Conservation (phyloP, 2,113 vertebrate species). For the Oostethus manadensis region DNA sequence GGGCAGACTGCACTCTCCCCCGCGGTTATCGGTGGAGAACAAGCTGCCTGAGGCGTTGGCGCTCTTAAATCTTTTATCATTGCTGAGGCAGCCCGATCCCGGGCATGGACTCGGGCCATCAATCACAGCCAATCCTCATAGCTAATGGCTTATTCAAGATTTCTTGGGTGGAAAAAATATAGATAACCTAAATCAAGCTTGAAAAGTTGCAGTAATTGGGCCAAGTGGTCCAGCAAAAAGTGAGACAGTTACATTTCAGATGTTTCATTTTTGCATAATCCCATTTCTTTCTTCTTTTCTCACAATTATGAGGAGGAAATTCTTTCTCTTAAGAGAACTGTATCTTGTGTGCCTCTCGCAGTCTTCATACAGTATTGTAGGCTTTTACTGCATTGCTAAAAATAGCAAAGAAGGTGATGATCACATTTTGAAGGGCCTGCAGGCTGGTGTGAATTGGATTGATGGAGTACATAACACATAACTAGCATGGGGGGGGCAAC, state of each 20-base stretch:
- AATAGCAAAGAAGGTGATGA: constrained; percentile 29
- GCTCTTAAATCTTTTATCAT: constrained; percentile 63
- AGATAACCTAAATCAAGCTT: constrained; percentile 47
- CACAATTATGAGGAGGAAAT: too few species aligned
- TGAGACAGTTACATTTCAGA: not conserved
- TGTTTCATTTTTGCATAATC: not conserved
- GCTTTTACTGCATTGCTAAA: constrained; percentile 20
- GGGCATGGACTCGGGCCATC: constrained; percentile 49
- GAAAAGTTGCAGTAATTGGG: constrained; percentile 22
- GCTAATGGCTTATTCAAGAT: constrained; percentile 60
- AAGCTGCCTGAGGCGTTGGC: constrained; percentile 42
- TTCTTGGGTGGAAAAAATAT: constrained; percentile 53
- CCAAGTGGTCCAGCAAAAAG: not conserved
- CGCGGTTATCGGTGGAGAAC: constrained; percentile 44
- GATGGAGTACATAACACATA: constrained; percentile 30
- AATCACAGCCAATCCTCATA: constrained; percentile 49
- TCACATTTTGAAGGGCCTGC: constrained; percentile 25
- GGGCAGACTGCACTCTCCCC: constrained; percentile 32
- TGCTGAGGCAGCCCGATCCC: constrained; percentile 54
- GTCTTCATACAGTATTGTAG: constrained; percentile 7
- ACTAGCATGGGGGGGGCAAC: constrained; percentile 6
- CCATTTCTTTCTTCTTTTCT: not conserved
- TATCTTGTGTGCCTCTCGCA: not conserved
- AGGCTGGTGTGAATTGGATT: constrained; percentile 31
- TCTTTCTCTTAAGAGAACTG: not conserved